A percentile compares a stretch with the other conserved stretches of the same genome.
These are phyloP conservation scores for Chaitophorus viminalis DNA, from an alignment of 2,888 invertebrate species.

Conservation along the genomic window DNA sequence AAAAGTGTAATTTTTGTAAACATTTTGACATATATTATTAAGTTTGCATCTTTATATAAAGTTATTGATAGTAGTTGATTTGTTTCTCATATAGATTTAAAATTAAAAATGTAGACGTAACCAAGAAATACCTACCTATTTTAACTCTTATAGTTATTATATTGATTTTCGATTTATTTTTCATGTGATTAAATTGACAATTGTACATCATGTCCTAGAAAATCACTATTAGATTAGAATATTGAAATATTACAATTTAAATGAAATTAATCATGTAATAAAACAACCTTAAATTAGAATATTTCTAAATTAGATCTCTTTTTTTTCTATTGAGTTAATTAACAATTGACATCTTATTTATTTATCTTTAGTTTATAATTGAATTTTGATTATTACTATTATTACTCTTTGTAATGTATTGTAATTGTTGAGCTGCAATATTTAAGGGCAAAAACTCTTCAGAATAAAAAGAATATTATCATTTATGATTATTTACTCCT, in stretches of 20 bases:
- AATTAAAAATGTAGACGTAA: constrained; percentile 8
- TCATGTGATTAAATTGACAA: background rate
- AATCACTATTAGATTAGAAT: background rate
- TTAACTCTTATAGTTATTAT: background rate
- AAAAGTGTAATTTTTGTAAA: constrained; percentile 51
- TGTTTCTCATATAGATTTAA: constrained; percentile 33
- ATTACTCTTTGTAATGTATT: no score
- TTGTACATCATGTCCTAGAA: background rate
- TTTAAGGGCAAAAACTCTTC: no score
- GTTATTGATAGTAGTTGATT: constrained; percentile 40
- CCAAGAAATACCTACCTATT: background rate
- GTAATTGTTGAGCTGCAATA: no score
- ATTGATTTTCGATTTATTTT: background rate
- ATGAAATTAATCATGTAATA: background rate
- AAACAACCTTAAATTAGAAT: background rate
- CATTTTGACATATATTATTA: constrained; percentile 41
- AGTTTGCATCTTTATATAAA: constrained; percentile 42
- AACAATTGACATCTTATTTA: background rate
- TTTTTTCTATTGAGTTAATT: background rate
- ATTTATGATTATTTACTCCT: background rate
- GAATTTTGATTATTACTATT: no score
- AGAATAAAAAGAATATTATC: no score
- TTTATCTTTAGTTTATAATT: no score
- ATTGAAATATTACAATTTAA: constrained; percentile 20
- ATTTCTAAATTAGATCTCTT: background rate